phyloP scores from a whole-genome alignment of 2,888 invertebrate genomes.

The Cordilura impudica region DNA sequence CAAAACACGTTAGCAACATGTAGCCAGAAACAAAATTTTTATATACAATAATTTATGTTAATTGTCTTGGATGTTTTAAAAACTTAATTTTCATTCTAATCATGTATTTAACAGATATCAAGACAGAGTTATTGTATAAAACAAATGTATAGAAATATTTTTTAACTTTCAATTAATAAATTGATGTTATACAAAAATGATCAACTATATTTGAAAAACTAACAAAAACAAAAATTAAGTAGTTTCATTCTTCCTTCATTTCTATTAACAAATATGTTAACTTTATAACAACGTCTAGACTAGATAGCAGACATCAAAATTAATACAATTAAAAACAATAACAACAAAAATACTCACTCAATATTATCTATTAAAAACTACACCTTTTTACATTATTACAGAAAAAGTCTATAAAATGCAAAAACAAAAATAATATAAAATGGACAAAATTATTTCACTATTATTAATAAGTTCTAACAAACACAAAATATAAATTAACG shows the following conservation, averaged over 20 bases:
- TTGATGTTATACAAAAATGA: too few species aligned
- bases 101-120: too few species aligned
- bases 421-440: neutral
- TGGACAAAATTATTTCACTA: neutral
- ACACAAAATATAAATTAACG: neutral
- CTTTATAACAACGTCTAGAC: slow-evolving; percentile 70
- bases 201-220: neutral
- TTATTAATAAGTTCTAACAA: neutral
- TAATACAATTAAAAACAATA: slow-evolving; percentile 10
- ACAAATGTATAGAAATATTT: too few species aligned
- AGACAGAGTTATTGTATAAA: too few species aligned
- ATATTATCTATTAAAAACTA: neutral
- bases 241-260: too few species aligned
- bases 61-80: too few species aligned
- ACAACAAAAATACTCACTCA: neutral
- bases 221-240: slow-evolving; percentile 27
- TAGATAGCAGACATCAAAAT: slow-evolving; percentile 72
- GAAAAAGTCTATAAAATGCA: neutral
- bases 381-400: neutral
- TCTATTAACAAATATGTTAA: slow-evolving; percentile 5
- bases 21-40: too few species aligned
- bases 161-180: neutral
- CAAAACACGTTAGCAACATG: too few species aligned
- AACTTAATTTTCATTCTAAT: too few species aligned
- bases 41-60: too few species aligned